Conservation (phyloP, 2,113 vertebrate genomes). For the Seriola aureovittata region DNA sequence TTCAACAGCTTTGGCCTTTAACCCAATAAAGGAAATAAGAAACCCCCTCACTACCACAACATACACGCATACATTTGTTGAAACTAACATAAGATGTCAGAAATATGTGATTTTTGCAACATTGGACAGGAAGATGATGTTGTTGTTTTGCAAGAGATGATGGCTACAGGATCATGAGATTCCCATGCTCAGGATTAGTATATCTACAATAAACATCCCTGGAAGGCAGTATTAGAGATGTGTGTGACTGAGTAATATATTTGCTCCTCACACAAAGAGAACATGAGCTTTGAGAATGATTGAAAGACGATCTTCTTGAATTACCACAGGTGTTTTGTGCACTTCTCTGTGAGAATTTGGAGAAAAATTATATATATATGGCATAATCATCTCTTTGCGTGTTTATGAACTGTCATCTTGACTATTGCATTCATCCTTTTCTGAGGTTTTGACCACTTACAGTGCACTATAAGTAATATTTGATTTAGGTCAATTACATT, state of each 20-base stretch:
- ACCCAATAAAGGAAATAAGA: constrained; percentile 61
- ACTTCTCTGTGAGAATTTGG: constrained; percentile 28
- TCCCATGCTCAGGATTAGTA: neutral
- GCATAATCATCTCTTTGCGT: neutral
- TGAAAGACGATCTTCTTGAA: constrained; percentile 37
- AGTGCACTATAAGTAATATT: neutral
- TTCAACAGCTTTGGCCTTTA: constrained; percentile 75
- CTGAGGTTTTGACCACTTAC: neutral
- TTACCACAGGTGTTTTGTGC: constrained; percentile 28
- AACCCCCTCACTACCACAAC: neutral
- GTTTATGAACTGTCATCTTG: neutral
- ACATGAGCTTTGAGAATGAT: constrained; percentile 64
- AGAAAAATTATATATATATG: neutral
- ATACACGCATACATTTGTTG: constrained; percentile 37
- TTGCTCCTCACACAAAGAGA: constrained; percentile 33
- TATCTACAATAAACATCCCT: constrained; percentile 8
- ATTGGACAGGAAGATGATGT: constrained; percentile 6
- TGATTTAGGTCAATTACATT: neutral
- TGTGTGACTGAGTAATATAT: constrained; percentile 12
- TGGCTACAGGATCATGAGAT: neutral
- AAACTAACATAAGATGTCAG: constrained; percentile 7
- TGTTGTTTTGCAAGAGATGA: constrained; percentile 3
- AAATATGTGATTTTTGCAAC: neutral
- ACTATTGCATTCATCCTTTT: neutral
- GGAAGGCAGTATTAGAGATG: neutral